Conservation (phyloP, 2,797 vertebrate species). For the Sebastes matsubarae region DNA sequence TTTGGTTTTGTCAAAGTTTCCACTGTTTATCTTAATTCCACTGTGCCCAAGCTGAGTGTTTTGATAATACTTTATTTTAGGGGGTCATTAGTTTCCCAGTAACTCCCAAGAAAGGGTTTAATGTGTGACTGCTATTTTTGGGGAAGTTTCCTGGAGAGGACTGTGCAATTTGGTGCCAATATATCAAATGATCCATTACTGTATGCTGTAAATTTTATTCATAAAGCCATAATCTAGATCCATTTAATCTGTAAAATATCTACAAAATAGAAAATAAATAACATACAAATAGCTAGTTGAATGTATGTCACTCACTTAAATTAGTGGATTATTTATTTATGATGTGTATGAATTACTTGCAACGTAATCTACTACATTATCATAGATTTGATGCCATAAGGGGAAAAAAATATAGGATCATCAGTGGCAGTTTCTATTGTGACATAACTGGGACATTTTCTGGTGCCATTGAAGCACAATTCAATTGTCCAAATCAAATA, state of each 20-base stretch:
- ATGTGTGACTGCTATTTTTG: neutral
- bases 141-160: neutral
- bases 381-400: neutral
- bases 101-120: neutral
- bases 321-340: neutral
- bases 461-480: neutral
- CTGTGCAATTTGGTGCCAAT: neutral
- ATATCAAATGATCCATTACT: neutral
- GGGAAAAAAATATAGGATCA: neutral
- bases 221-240: neutral
- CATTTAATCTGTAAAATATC: neutral
- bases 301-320: neutral
- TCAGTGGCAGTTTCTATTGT: neutral
- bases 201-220: neutral
- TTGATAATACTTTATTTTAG: conserved; percentile 14
- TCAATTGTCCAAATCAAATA: neutral
- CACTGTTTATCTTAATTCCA: neutral
- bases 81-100: neutral
- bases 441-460: neutral
- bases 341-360: neutral
- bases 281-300: no score
- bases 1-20: neutral
- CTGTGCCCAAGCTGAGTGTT: neutral
- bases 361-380: neutral
- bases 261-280: neutral